phyloP scores from a whole-genome alignment of 2,797 vertebrate species.

The Mustela erminea region DNA sequence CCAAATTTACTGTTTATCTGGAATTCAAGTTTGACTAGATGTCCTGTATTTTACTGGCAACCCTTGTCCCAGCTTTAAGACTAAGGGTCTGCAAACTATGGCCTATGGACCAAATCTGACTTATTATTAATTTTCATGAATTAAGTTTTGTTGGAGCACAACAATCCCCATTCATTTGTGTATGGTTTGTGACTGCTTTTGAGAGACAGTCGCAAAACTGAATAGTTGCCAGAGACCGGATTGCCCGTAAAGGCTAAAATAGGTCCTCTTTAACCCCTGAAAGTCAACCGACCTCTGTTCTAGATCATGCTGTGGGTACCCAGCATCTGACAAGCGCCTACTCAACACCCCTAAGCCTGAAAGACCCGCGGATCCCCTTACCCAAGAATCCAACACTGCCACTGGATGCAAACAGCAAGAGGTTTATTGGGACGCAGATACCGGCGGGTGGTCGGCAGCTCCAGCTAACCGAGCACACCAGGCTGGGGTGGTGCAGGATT shows the following conservation, averaged over 20 bases:
- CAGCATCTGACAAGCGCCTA: neutral
- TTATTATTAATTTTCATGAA: neutral
- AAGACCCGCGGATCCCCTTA: no score
- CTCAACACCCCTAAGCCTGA: neutral
- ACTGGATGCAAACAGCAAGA: no score
- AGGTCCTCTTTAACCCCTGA: neutral
- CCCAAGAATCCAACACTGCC: no score
- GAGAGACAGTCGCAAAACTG: neutral
- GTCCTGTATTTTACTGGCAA: neutral
- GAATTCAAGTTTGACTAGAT: constrained; percentile 19
- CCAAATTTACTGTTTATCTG: neutral
- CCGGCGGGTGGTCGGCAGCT: no score
- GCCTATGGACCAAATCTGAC: neutral
- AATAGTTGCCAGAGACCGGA: neutral
- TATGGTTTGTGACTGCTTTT: neutral
- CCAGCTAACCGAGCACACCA: no score
- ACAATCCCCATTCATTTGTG: neutral
- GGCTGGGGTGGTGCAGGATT: no score
- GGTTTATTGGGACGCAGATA: no score
- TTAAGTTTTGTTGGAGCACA: neutral
- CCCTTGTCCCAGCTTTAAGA: neutral
- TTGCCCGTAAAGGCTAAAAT: neutral
- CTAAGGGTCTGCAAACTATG: neutral
- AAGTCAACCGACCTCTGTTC: neutral
- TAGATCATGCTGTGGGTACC: neutral